Conservation (phyloP, 2,888 invertebrate species). For the Nemotelus pantherinus region DNA sequence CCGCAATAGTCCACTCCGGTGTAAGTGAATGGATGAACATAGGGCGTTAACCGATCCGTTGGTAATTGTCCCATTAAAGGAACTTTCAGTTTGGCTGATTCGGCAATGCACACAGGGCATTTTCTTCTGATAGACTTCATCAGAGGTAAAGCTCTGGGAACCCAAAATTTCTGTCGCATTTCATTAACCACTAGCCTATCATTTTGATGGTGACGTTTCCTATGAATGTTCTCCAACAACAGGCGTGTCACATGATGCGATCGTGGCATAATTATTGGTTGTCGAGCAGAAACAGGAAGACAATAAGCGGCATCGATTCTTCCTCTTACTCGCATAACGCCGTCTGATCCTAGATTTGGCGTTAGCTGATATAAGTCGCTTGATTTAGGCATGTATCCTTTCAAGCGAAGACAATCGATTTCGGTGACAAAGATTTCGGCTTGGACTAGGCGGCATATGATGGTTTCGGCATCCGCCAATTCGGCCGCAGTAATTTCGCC, state of each 20-base stretch:
- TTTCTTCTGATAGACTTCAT: slow-evolving; percentile 33
- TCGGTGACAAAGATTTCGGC: background rate
- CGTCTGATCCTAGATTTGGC: background rate
- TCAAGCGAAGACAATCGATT: background rate
- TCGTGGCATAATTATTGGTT: slow-evolving; percentile 41
- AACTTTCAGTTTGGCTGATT: slow-evolving; percentile 41
- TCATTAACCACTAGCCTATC: slow-evolving; percentile 46
- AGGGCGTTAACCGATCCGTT: slow-evolving; percentile 49
- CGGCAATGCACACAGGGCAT: slow-evolving; percentile 48
- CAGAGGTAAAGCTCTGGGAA: slow-evolving; percentile 38
- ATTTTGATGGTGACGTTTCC: slow-evolving; percentile 46
- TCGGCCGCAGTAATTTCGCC: background rate
- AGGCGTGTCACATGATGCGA: slow-evolving; percentile 32
- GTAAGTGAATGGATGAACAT: slow-evolving; percentile 50
- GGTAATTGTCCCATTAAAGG: slow-evolving; percentile 52
- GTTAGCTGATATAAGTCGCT: slow-evolving; percentile 7
- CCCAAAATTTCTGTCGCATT: slow-evolving; percentile 48
- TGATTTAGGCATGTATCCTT: slow-evolving; percentile 4
- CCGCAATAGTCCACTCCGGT: slow-evolving; percentile 53
- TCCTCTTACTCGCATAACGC: background rate
- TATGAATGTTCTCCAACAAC: slow-evolving; percentile 37
- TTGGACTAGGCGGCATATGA: no score
- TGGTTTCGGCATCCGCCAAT: background rate
- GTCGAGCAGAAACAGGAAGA: background rate
- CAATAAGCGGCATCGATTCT: slow-evolving; percentile 13